phyloP scores from a whole-genome alignment of 2,113 vertebrate species.

The Xyliphius kryptos region DNA sequence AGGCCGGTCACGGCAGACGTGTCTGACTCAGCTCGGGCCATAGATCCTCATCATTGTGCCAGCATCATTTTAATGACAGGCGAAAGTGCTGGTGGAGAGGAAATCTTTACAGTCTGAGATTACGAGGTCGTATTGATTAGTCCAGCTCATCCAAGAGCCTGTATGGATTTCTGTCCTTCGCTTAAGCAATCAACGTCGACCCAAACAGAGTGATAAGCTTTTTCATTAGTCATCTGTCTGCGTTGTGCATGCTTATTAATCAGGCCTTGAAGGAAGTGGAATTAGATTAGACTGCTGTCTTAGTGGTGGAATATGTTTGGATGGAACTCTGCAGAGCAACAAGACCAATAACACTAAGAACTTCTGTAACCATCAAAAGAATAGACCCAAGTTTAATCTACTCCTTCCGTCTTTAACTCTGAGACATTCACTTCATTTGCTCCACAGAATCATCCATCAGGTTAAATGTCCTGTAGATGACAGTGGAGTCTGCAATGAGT shows the following conservation, averaged over 20 bases:
- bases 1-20: constrained; percentile 37
- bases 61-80: constrained; percentile 34
- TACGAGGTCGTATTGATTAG: constrained; percentile 17
- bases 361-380: not conserved
- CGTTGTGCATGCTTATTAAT: constrained; percentile 12
- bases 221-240: constrained; percentile 8
- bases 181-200: constrained; percentile 14
- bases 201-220: constrained; percentile 1
- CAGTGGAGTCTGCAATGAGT: no score
- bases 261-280: not conserved
- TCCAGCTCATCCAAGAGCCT: not conserved
- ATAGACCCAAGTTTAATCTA: not conserved
- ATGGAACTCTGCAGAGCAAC: not conserved
- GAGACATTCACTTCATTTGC: no score
- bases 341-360: not conserved
- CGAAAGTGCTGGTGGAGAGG: constrained; percentile 5
- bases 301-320: not conserved
- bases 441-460: no score
- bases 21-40: constrained; percentile 19
- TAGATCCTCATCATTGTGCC: constrained; percentile 18
- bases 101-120: constrained; percentile 22
- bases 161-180: constrained; percentile 1
- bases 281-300: not conserved
- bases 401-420: no score
- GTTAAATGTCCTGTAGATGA: no score